These are phyloP conservation scores for Nebria brevicollis DNA, from an alignment of 2,888 invertebrate species.

Conservation along the genomic window DNA sequence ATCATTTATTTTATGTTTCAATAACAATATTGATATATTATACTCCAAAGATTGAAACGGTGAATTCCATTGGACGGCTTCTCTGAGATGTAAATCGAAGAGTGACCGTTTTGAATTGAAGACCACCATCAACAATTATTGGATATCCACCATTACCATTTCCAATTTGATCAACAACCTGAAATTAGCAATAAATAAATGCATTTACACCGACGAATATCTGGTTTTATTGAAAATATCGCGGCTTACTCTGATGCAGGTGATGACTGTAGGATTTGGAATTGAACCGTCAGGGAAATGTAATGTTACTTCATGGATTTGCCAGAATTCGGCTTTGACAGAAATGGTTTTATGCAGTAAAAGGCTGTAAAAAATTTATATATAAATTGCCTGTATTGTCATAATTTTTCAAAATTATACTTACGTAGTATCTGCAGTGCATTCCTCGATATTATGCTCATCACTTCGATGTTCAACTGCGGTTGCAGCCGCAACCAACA, in stretches of 20 bases:
- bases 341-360: background rate
- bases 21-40: too few relatives aligned
- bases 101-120: background rate
- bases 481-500: background rate
- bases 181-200: background rate
- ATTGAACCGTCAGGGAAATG: background rate
- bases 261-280: background rate
- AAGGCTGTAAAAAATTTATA: background rate
- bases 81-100: background rate
- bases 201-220: too few relatives aligned
- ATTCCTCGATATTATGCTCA: background rate
- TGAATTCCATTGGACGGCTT: background rate
- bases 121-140: background rate
- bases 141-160: constrained; percentile 8
- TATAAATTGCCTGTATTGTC: too few relatives aligned
- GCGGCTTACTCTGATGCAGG: background rate
- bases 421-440: background rate
- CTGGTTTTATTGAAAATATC: background rate
- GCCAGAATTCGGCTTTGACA: background rate
- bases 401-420: background rate
- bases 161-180: background rate
- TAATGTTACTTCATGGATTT: background rate
- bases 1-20: too few relatives aligned
- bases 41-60: background rate
- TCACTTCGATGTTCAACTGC: background rate